phyloP scores from a whole-genome alignment of 2,888 invertebrate genomes.

The Nephrotoma guestfalica region DNA sequence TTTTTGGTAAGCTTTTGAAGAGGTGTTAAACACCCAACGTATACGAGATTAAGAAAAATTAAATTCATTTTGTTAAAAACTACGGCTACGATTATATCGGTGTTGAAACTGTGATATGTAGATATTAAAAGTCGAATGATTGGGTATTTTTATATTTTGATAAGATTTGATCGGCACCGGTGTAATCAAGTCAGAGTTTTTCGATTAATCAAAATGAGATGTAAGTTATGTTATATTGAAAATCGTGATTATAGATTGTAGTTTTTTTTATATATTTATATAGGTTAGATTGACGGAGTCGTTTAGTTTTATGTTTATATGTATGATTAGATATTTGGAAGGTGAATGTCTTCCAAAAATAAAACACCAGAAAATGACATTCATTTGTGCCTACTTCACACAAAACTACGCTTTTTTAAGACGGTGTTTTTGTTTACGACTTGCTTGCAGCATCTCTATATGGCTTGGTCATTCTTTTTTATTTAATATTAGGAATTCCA shows the following conservation, averaged over 20 bases:
- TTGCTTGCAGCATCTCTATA: background rate
- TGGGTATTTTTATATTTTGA: background rate
- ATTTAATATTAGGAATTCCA: background rate
- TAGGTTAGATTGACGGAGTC: background rate
- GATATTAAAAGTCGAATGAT: background rate
- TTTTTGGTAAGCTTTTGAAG: background rate
- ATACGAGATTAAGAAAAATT: background rate
- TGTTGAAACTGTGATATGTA: background rate
- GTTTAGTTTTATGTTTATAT: background rate
- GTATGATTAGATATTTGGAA: background rate
- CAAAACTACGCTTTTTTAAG: background rate
- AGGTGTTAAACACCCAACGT: background rate
- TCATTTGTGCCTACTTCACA: background rate
- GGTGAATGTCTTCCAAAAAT: background rate
- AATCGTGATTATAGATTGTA: background rate
- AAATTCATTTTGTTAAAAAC: background rate
- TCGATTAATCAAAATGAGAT: background rate
- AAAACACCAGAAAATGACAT: background rate
- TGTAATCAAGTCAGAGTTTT: background rate
- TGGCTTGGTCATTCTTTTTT: too few relatives aligned
- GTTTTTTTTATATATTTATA: background rate
- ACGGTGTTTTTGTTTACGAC: background rate
- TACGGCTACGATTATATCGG: background rate
- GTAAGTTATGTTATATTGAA: background rate
- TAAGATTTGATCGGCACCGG: background rate